These are phyloP conservation scores for Kryptopterus vitreolus DNA, from an alignment of 2,797 vertebrate genomes.

Conservation along the genomic window DNA sequence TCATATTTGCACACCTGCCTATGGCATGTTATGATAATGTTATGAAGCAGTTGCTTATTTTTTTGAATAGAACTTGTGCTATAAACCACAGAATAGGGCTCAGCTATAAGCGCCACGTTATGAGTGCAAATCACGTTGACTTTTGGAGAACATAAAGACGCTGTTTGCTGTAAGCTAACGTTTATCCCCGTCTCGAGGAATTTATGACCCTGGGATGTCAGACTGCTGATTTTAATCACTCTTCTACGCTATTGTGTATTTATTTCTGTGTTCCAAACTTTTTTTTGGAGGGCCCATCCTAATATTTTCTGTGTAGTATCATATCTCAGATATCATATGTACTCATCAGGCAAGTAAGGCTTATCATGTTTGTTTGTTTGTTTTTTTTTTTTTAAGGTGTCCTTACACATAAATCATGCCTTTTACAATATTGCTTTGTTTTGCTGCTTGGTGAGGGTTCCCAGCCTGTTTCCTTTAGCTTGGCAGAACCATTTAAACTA, in stretches of 20 bases:
- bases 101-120: slow-evolving; percentile 59
- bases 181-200: slow-evolving; percentile 35
- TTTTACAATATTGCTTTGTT: slow-evolving; percentile 46
- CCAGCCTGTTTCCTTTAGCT: slow-evolving; percentile 51
- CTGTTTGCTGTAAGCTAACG: slow-evolving; percentile 53
- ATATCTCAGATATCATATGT: background rate
- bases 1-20: slow-evolving; percentile 15
- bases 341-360: too few species aligned
- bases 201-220: slow-evolving; percentile 39
- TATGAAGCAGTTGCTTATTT: background rate
- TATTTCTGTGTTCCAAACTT: slow-evolving; percentile 4
- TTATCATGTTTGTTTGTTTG: too few species aligned
- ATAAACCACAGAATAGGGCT: slow-evolving; percentile 8
- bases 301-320: background rate
- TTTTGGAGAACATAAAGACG: slow-evolving; percentile 22
- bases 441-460: slow-evolving; percentile 42
- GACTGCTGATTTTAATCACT: slow-evolving; percentile 29
- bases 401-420: slow-evolving; percentile 15
- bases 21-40: background rate
- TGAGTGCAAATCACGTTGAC: slow-evolving; percentile 51
- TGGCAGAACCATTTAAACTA: slow-evolving; percentile 45
- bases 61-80: slow-evolving; percentile 18
- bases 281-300: slow-evolving; percentile 34
- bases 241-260: background rate
- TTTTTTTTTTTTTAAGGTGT: too few species aligned